Evolutionary conservation across 2,113 vertebrate species (phyloP), one percentile per base, ranked within the genome.

Genomic region (Ophthalmolycus amberensis): DNA sequence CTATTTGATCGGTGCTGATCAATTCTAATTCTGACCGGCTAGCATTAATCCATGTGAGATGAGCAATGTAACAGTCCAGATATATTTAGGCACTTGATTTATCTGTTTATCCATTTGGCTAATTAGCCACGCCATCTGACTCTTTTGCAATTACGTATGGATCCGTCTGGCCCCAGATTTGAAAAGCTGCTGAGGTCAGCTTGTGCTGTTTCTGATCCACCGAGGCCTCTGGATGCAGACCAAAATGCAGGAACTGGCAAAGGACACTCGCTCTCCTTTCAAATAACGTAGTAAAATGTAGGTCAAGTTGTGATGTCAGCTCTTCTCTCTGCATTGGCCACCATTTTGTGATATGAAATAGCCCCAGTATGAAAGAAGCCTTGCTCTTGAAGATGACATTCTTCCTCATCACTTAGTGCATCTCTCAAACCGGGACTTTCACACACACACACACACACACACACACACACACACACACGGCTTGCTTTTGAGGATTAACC

Each of bases 221-320:
- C 48, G 32, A 74, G 59, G 74, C 66, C 66, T 81, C 27, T 77
- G 56, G 63, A 80, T 12, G 54, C 84, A 77, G 48, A 72, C 40
- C 67, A 14, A 78, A 3, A 82, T 42, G 82, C 71, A 85, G 46
- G 75, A 50, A 86, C 81, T 81, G 80, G 32, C 77, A 74, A 84
- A 87, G 66, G 79, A 82, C 78, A 83, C 68, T 54, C 82, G 38
- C 85, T 71, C 71, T 32, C 42, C 77, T 74, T 86, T 88, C 67
- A 87, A 84, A 84, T 82, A 82, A 86, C 22, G 52, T 48, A 71
- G 59, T 79, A 66, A 84, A 91, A 91, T 88, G 77, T 94, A 88
- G 91, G 89, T 93, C 91, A 90, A 77, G 75, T 79, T 64, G 80
- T 90, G 80, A 93, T 86, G 83, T 89, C 77, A 86, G 88, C 62